phyloP scores from a whole-genome alignment of 2,113 vertebrate species.

The Ciconia stormi region DNA sequence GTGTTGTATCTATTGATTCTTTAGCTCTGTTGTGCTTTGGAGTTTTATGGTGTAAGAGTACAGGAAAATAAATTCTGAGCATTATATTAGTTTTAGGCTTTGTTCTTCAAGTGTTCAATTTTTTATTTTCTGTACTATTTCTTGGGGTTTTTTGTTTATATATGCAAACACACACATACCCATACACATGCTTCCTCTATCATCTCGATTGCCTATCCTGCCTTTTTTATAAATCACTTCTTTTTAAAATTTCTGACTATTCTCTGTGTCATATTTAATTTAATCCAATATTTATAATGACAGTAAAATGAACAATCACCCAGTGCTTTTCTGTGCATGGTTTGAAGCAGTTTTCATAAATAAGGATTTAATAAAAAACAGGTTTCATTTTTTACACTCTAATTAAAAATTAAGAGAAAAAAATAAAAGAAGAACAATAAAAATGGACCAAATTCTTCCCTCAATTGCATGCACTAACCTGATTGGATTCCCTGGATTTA shows the following conservation, averaged over 20 bases:
- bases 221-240: background rate
- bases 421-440: conserved; percentile 1
- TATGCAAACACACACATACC: background rate
- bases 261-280: conserved; percentile 20
- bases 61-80: background rate
- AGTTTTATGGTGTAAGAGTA: background rate
- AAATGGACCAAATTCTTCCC: background rate
- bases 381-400: conserved; percentile 43
- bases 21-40: background rate
- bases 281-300: conserved; percentile 48
- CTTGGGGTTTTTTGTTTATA: background rate
- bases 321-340: background rate
- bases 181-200: background rate
- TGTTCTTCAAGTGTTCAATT: background rate
- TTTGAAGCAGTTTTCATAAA: conserved; percentile 61
- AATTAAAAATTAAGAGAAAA: conserved; percentile 57
- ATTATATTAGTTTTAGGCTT: background rate
- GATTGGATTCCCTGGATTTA: background rate
- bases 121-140: background rate
- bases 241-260: conserved; percentile 1
- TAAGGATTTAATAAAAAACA: conserved; percentile 54
- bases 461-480: background rate
- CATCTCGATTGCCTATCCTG: background rate
- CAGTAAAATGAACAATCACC: background rate
- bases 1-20: background rate